Evolutionary conservation across 2,113 vertebrate genomes (phyloP).

Genomic region (Chrysochloris asiatica): DNA sequence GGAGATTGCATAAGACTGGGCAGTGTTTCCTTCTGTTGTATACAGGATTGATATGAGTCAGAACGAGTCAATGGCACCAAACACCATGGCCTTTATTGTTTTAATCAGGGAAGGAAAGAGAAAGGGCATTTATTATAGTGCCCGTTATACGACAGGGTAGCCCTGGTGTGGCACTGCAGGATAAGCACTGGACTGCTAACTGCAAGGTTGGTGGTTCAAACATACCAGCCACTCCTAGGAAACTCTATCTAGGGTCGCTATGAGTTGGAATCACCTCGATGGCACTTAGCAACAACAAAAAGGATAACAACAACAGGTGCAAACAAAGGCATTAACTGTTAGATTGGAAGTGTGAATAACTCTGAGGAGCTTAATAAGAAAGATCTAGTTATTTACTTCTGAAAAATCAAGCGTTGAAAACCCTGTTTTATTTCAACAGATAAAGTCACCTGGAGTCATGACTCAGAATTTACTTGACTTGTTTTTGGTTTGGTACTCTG

Average conservation of each 20-base stretch:
- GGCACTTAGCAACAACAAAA: too few species aligned
- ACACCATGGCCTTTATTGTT: neutral
- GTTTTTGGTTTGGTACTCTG: neutral
- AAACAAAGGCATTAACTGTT: neutral
- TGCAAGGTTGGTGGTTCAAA: too few species aligned
- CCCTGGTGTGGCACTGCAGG: too few species aligned
- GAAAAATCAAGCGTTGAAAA: neutral
- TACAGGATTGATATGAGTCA: too few species aligned
- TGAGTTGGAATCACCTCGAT: too few species aligned
- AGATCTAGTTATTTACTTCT: neutral
- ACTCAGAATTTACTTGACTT: neutral
- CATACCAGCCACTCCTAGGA: too few species aligned
- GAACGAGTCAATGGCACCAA: too few species aligned
- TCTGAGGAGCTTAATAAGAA: neutral
- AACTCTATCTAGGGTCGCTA: too few species aligned
- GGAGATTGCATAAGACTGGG: too few species aligned
- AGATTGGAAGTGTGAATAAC: neutral
- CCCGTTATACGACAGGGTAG: neutral
- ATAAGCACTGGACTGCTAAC: too few species aligned
- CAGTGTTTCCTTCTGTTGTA: too few species aligned
- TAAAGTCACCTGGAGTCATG: neutral
- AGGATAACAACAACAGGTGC: too few species aligned
- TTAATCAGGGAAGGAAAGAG: neutral
- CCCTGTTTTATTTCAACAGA: neutral
- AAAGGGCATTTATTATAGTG: neutral